Base-by-base conservation (phyloP, 2,888 invertebrate genomes). In the Drosophila recens region DNA sequence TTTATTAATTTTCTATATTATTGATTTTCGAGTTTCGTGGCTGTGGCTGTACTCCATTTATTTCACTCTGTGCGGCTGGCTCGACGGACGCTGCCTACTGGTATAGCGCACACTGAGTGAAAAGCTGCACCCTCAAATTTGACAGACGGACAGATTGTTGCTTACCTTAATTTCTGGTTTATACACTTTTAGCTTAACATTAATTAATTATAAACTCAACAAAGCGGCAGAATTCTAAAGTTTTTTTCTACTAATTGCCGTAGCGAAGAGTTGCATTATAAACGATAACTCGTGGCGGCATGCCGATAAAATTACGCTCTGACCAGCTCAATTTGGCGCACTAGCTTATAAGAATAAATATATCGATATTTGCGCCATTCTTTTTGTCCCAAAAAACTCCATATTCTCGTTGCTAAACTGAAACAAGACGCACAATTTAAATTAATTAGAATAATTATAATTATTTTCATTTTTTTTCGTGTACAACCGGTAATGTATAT, bases 11-110 rank as follows among this genome's bases (percentile, higher is more conserved):
- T 79, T 72, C 40, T 52, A 11, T 42, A 33, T 86, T 89, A 87
- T 87, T 80, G 88, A 87, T 87, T 87, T 86, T 84, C 40, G 54
- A 77, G 74, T 82, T 76, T 75, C 72, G 79, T 71, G 65, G 81
- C 64, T 80, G 83, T 62, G 86, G 83, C 89, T 85, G 84, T 85
- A 87, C 87, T 84, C 89, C 87, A 87, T 89, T 87, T 83, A 87
- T 89, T 87, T 83, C 73, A 59, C 45, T 40, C 42, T 59, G 23
- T 65, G 34, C 51, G 57, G 42, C 17, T 69, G 52, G 56, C 62
- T 51, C 45, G 42, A 33, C 63, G 63, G 66, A 67, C 67, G 66
- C 63, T 66, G 63, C 45, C 58, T 65, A 58, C 57, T 66, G 66
- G 20, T 57, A 66, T 30, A 10, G 30, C 49, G 58, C 66, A 38